Percentiles rank a stretch among this genome's conserved stretches.
Evolutionary conservation across 2,797 vertebrate species (phyloP).

Genomic region (Sebastes vulpes): DNA sequence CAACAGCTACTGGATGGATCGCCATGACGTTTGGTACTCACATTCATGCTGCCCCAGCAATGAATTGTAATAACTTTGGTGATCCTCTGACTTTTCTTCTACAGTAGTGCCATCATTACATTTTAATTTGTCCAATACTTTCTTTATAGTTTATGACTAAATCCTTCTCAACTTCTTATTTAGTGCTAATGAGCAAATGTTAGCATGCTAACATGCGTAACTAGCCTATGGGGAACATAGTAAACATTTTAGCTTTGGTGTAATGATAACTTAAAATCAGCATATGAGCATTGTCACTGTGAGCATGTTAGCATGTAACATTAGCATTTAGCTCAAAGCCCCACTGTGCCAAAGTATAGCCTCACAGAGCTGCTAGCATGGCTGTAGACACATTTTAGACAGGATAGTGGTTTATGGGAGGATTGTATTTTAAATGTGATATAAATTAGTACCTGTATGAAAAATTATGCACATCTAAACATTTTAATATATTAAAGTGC

Average conservation of each 20-base stretch:
- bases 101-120: no score
- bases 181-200: background rate
- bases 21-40: background rate
- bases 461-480: background rate
- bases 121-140: background rate
- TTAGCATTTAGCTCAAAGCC: no score
- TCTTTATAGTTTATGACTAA: background rate
- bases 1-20: background rate
- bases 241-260: no score
- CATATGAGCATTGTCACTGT: background rate
- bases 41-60: rapidly evolving
- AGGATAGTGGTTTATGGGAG: background rate
- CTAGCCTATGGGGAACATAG: no score
- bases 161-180: background rate
- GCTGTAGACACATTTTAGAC: background rate
- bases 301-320: background rate
- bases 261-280: background rate
- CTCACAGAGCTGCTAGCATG: no score
- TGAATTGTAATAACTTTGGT: no score
- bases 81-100: no score
- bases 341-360: background rate
- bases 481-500: background rate
- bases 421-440: background rate
- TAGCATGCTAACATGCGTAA: background rate
- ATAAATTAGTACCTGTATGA: background rate